Evolutionary conservation across 2,888 invertebrate species (phyloP), one percentile per base, ranked within the genome.

Genomic region (Drosophila tanythrix): DNA sequence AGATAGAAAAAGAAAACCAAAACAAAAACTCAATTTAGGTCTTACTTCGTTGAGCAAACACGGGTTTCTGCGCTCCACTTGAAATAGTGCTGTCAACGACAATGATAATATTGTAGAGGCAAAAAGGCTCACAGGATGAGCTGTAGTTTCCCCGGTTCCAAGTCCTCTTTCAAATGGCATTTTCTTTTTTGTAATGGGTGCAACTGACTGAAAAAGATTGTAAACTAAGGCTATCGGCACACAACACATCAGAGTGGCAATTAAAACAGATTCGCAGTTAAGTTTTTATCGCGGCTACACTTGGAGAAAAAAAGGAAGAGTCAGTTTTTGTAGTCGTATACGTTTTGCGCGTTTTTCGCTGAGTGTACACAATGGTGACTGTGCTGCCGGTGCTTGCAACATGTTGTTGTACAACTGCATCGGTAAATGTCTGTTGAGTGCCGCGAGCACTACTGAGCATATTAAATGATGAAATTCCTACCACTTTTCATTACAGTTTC

Each of bases 401-500:
- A 46, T 70, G 48, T 48, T 25, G 35, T 8, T 38, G 48, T 33
- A 31, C 31, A n/a, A 27, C n/a, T 53, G 52, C 52, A 25, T n/a
- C 36, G 33, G 36, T 38, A 11, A 62, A 50, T 59, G 64, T 60
- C 67, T 64, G 52, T 50, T 74, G 70, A 56, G 57, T 73, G 69
- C 72, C 68, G 75, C 51, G 57, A 69, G 83, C 69, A 66, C 59
- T 46, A 15, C 25, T 46, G 46, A 8, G 46, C 46, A 46, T 25
- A 46, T 46, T 46, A 25, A 74, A 81, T 85, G 70, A 83, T 73
- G 31, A 46, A 55, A 55, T 64, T 76, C 71, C 74, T 67, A 70
- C 63, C 68, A 69, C 53, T 81, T 85, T 79, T 88, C 76, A 83
- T 94, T 94, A 53, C 94, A 99, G 99, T 98, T 98, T 93, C 95